Evolutionary conservation across 2,888 invertebrate genomes (phyloP).

Genomic region (Sinopyrophorus schimmeli): DNA sequence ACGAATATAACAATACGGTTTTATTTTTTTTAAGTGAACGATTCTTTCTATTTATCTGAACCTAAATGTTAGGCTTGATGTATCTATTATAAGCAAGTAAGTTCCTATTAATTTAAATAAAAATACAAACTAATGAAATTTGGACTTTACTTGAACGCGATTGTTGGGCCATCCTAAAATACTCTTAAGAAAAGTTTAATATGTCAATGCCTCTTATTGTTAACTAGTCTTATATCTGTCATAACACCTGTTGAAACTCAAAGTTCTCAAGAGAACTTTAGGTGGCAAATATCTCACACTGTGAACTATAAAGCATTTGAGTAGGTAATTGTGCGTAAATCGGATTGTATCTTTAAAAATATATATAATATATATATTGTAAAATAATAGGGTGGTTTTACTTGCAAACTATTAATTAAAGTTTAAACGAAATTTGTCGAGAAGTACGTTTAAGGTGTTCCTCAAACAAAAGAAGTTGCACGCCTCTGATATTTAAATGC

Average conservation of each 20-base stretch:
- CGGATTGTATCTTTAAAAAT: too few species aligned
- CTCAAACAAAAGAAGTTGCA: slow-evolving; percentile 29
- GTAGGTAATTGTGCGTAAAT: slow-evolving; percentile 16
- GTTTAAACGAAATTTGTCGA: slow-evolving; percentile 11
- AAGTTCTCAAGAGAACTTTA: slow-evolving; percentile 48
- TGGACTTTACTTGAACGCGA: slow-evolving; percentile 5
- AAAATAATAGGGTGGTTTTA: too few species aligned
- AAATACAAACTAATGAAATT: too few species aligned
- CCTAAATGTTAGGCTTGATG: too few species aligned
- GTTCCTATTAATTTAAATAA: too few species aligned
- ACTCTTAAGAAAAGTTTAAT: slow-evolving; percentile 22
- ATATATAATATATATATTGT: too few species aligned
- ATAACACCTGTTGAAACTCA: slow-evolving; percentile 42
- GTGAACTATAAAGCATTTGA: slow-evolving; percentile 9
- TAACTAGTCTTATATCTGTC: slow-evolving; percentile 17
- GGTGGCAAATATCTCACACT: slow-evolving; percentile 39
- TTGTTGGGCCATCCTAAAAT: slow-evolving; percentile 15
- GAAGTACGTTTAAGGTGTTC: too few species aligned
- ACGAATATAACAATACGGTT: too few species aligned
- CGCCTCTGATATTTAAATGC: slow-evolving; percentile 46
- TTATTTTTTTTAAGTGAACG: too few species aligned
- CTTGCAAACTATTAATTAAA: not conserved
- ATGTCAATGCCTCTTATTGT: slow-evolving; percentile 26
- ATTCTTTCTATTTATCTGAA: too few species aligned
- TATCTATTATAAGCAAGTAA: too few species aligned